phyloP scores from a whole-genome alignment of 1,140 invertebrate species.

The Euwallacea similis region DNA sequence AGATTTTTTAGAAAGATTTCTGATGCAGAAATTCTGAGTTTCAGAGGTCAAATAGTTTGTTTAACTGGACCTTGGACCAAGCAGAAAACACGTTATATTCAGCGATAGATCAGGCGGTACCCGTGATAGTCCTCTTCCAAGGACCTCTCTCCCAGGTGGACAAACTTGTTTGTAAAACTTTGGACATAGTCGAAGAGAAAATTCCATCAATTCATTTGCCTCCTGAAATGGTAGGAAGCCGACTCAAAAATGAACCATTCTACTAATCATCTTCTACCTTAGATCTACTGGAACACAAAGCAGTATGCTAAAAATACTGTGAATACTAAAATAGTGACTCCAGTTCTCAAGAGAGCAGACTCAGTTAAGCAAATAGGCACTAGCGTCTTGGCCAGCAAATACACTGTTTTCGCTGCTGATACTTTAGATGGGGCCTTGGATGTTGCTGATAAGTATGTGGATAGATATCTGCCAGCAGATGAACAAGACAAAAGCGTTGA shows the following conservation, averaged over 20 bases:
- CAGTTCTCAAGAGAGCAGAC: conserved; percentile 72
- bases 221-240: conserved; percentile 67
- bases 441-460: conserved; percentile 77
- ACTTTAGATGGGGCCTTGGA: conserved; percentile 71
- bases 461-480: conserved; percentile 73
- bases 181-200: conserved; percentile 75
- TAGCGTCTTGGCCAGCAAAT: conserved; percentile 64
- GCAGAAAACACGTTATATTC: conserved; percentile 69
- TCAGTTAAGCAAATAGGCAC: conserved; percentile 74
- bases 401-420: conserved; percentile 69
- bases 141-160: conserved; percentile 72
- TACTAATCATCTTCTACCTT: conserved; percentile 9
- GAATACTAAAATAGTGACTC: conserved; percentile 62
- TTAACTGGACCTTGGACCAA: conserved; percentile 72
- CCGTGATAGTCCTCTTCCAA: conserved; percentile 68
- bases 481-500: conserved; percentile 44
- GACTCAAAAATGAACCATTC: conserved; percentile 32
- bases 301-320: conserved; percentile 65
- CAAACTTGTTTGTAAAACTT: conserved; percentile 71
- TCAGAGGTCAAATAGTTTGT: conserved; percentile 67
- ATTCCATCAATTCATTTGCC: conserved; percentile 76
- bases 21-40: conserved; percentile 23
- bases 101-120: conserved; percentile 67
- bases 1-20: no score
- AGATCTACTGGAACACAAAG: conserved; percentile 78